These are phyloP conservation scores for Chlorospingus flavigularis DNA, from an alignment of 2,797 vertebrate species.

Conservation along the genomic window DNA sequence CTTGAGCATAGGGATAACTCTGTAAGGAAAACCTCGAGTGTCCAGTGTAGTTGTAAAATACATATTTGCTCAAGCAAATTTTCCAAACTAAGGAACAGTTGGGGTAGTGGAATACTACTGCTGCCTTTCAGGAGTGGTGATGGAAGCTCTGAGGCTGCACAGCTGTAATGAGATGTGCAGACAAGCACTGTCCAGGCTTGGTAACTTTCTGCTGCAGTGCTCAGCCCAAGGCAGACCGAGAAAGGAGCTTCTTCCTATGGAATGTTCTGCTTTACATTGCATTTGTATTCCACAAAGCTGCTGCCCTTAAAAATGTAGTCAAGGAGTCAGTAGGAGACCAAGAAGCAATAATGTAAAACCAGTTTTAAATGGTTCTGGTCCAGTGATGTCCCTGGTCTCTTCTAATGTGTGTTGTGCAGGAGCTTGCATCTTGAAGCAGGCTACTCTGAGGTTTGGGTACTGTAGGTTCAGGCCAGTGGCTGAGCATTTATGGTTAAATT, in stretches of 20 bases:
- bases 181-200: rapidly evolving
- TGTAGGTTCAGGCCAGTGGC: not conserved
- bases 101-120: not conserved
- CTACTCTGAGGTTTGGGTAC: not conserved
- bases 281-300: not conserved
- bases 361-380: not conserved
- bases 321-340: not conserved
- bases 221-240: not conserved
- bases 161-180: not conserved
- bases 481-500: not conserved
- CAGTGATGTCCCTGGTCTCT: rapidly evolving
- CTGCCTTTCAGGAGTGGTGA: not conserved
- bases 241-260: not conserved
- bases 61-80: not conserved
- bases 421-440: not conserved
- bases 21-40: rapidly evolving
- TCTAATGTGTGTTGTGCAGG: not conserved
- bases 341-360: not conserved
- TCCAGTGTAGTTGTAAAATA: not conserved
- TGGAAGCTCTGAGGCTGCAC: not conserved
- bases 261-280: not conserved
- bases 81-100: not conserved
- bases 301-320: not conserved
- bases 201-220: not conserved
- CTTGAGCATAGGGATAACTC: not conserved